Base-by-base conservation (phyloP, 1,140 invertebrate species). In the Aphelenchoides avenae region DNA sequence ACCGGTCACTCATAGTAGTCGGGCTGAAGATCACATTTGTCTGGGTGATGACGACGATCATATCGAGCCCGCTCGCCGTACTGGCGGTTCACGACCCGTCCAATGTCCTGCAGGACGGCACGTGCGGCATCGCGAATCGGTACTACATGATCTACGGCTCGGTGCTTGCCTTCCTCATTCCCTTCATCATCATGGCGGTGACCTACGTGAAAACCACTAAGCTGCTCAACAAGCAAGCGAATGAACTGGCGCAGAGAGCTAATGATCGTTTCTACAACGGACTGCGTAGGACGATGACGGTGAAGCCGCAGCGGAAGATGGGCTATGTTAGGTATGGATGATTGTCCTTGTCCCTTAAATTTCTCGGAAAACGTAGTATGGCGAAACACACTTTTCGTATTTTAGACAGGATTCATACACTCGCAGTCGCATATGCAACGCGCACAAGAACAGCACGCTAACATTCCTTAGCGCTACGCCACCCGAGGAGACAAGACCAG, bases 151-250 rank as follows among this genome's bases (percentile, higher is more conserved):
- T 89, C 3, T 87, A 89, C 68, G 88, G 87, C 13, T 66, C 64
- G 6, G 46, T 48, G 22, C 33, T 93, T 64, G 91, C 89, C 63
- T 97, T 97, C 79, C 93, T 93, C 80, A 89, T 95, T 58, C 92
- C 92, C 2, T 82, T 97, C 34, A 82, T 86, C 6, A 89, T 95
- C 41, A 96, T 96, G 91, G 80, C 93, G 68, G 80, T 91, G 30
- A 93, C 91, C 1, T 95, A 94, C 72, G 85, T 87, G 3, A 81
- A 93, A 46, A 95, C 91, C 0, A 88, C 93, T 1, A 81, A 86
- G 47, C 80, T 91, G 3, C 79, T 92, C 29, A 82, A 87, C 26
- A 73, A 78, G 50, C 81, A 82, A 58, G 79, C 79, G 1, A 66
- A 66, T 41, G 65, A 70, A 41, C 48, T 73, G 3, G 41, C 53